Percentiles rank a stretch among this genome's conserved stretches.
Evolutionary conservation across 2,888 invertebrate species (phyloP).

Genomic region (Chymomyza amoena): DNA sequence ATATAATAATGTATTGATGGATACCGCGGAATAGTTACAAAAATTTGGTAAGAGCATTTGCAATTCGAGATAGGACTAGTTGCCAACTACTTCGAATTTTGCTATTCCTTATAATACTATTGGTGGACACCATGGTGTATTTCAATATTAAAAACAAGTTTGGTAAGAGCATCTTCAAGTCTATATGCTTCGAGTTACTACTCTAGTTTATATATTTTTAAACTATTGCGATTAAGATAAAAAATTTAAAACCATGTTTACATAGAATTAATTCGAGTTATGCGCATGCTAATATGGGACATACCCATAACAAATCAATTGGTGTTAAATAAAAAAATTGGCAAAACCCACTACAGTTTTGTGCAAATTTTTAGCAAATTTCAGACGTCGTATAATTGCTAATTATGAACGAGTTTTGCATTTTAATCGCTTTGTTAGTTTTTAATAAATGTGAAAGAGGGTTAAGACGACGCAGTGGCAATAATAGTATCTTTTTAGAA

Average conservation of each 20-base stretch:
- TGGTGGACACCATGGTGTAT: too few species aligned
- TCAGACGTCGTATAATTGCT: not conserved
- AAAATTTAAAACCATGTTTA: not conserved
- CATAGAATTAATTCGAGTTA: constrained; percentile 12
- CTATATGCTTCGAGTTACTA: too few species aligned
- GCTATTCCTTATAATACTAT: too few species aligned
- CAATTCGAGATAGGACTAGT: too few species aligned
- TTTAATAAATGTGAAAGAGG: not conserved
- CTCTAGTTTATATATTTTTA: too few species aligned
- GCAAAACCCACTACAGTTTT: constrained; percentile 29
- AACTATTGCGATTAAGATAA: not conserved
- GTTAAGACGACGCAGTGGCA: not conserved
- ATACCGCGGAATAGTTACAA: too few species aligned
- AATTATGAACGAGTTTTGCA: not conserved
- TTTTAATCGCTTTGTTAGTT: not conserved
- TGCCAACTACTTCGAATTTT: too few species aligned
- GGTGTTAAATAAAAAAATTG: constrained; percentile 9
- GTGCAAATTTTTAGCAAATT: not conserved
- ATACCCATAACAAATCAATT: constrained; percentile 19
- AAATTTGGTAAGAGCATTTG: too few species aligned
- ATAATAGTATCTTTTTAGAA: too few species aligned
- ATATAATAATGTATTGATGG: too few species aligned
- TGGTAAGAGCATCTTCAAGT: too few species aligned
- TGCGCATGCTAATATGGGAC: constrained; percentile 37
- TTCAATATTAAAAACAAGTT: too few species aligned